Percentiles rank a stretch among this genome's conserved stretches.
These are phyloP conservation scores for Oryzias curvinotus DNA, from an alignment of 2,113 vertebrate species.

Conservation along the genomic window DNA sequence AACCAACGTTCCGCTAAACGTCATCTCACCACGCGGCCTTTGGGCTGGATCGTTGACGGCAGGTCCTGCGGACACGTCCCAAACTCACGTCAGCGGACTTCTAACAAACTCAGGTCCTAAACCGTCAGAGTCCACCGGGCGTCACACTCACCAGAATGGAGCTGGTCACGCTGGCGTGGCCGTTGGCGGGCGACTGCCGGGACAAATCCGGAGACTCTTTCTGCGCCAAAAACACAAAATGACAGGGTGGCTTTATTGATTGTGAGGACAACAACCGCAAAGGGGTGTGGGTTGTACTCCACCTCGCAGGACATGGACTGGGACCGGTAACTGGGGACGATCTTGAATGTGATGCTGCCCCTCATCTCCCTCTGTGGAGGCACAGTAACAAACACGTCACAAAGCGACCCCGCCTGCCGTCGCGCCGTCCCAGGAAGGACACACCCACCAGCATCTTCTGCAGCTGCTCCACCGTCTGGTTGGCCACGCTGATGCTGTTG, in stretches of 20 bases:
- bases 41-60: conserved; percentile 95
- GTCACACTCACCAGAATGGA: conserved; percentile 92
- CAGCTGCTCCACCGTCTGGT: conserved; percentile 98
- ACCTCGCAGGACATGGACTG: conserved; percentile 97
- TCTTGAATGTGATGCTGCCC: conserved; percentile 99
- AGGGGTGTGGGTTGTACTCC: conserved; percentile 33
- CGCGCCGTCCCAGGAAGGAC: background rate
- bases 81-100: too few species aligned
- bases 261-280: background rate
- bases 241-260: background rate
- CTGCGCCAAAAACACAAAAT: conserved; percentile 37
- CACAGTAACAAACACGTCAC: background rate
- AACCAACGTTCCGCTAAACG: background rate
- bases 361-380: conserved; percentile 92
- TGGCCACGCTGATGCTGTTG: conserved; percentile 97
- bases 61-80: conserved; percentile 89
- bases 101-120: too few species aligned
- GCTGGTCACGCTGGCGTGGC: conserved; percentile 96
- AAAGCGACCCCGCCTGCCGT: background rate
- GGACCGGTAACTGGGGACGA: conserved; percentile 95
- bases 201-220: conserved; percentile 72
- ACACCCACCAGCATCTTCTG: conserved; percentile 97
- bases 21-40: conserved; percentile 92
- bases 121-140: too few species aligned
- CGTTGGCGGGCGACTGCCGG: conserved; percentile 70